phyloP scores from a whole-genome alignment of 2,797 vertebrate genomes.

The Rachycentron canadum region DNA sequence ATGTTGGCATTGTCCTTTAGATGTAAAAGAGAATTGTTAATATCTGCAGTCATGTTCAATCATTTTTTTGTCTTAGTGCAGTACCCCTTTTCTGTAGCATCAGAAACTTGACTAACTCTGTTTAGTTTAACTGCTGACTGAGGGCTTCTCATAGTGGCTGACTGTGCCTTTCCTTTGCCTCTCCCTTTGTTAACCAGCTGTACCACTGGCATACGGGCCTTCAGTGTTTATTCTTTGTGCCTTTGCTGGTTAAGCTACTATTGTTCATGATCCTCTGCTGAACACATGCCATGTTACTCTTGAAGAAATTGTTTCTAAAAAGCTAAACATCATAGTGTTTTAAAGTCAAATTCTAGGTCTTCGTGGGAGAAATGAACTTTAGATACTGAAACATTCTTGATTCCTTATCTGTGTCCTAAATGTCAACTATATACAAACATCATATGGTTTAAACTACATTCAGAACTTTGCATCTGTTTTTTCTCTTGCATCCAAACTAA shows the following conservation, averaged over 20 bases:
- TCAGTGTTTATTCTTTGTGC: conserved; percentile 33
- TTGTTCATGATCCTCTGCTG: conserved; percentile 17
- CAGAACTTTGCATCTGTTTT: too few species aligned
- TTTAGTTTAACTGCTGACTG: conserved; percentile 50
- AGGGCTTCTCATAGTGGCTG: conserved; percentile 35
- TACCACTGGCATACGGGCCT: conserved; percentile 1
- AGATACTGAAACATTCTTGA: neutral
- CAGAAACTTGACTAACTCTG: conserved; percentile 7
- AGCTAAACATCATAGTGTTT: neutral
- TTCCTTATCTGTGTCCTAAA: neutral
- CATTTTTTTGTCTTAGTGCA: neutral
- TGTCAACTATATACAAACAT: neutral
- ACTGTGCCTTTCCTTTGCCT: conserved; percentile 35
- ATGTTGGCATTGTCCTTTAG: neutral
- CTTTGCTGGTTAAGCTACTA: conserved; percentile 21
- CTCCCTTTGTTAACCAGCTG: conserved; percentile 35
- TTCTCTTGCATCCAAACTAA: too few species aligned
- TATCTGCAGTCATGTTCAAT: neutral
- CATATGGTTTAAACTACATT: too few species aligned
- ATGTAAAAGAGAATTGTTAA: neutral
- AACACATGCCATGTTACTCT: neutral
- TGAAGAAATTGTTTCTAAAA: conserved; percentile 1
- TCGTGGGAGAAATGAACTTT: neutral
- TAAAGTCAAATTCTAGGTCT: neutral
- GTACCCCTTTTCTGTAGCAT: neutral